Evolutionary conservation across 2,113 vertebrate genomes (phyloP), one percentile per base, ranked within the genome.

Genomic region (Xenopus laevis): DNA sequence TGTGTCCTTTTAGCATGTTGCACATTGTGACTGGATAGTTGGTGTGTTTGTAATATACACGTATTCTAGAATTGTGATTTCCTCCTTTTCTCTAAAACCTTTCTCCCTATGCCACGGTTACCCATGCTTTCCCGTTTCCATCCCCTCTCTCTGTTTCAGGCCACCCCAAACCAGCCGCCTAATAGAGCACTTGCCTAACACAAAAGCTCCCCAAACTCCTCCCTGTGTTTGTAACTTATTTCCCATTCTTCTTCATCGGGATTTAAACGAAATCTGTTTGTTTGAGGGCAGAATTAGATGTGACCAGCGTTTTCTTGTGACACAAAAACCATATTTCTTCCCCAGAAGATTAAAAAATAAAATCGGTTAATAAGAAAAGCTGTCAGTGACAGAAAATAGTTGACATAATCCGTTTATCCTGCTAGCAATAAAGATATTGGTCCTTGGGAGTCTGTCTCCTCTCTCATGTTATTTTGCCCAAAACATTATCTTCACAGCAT

Each of bases 331-430:
- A 91, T 95, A 98, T 99, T 98, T 98, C 96, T 99, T 99, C 96
- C 95, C 94, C 90, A 93, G 95, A 95, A 99, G 97, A 98, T 99
- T 99, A 99, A 99, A 92, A 99, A 98, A 97, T 97, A 99, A 98
- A 99, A 99, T 98, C 96, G 95, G 96, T 99, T 99, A 99, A 98
- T 99, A 99, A 98, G 97, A 99, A 99, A 99, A 99, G 96, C 96
- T 99, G 97, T 98, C 96, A 98, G 96, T 95, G 94, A 97, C 95
- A 98, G 95, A 98, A 99, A 98, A 99, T 96, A 96, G 95, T 95
- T 98, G 96, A 98, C 96, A 99, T 99, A 99, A 99, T 99, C 97
- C 95, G 96, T 98, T 99, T 99, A 99, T 99, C 97, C 97, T 96
- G 94, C 94, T 89, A 98, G 97, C 97, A 98, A 99, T 98, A 97